phyloP scores from a whole-genome alignment of 2,113 vertebrate genomes.

The Strix aluco region DNA sequence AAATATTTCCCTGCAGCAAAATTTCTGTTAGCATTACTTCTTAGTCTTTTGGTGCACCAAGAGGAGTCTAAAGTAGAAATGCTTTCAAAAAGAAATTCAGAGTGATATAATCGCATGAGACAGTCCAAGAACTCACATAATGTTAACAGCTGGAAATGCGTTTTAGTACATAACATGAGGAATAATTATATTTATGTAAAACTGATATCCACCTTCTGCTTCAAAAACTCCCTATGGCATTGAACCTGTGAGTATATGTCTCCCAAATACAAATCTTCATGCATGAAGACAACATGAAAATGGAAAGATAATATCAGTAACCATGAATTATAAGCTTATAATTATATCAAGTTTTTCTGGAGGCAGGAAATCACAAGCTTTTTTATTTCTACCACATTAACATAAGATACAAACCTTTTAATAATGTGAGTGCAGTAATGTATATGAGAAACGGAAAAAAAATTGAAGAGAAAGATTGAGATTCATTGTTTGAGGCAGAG shows the following conservation, averaged over 20 bases:
- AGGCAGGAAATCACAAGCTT: background rate
- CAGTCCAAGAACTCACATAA: background rate
- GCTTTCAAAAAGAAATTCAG: background rate
- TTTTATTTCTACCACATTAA: slow-evolving; percentile 2
- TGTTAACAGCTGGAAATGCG: background rate
- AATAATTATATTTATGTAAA: background rate
- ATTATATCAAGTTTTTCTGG: background rate
- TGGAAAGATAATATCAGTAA: background rate
- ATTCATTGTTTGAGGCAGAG: background rate
- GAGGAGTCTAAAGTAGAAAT: background rate
- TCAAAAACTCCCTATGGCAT: background rate
- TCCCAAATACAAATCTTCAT: background rate
- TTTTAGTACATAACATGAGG: background rate
- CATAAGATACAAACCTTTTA: background rate
- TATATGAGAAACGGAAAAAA: background rate
- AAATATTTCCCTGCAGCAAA: background rate
- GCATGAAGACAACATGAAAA: background rate
- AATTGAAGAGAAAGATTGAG: background rate
- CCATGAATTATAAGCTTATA: background rate
- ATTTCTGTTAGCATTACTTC: background rate
- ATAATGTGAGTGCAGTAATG: background rate
- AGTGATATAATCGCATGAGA: background rate
- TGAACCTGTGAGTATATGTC: background rate
- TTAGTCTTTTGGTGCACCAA: background rate
- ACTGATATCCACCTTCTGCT: background rate